Conservation (phyloP, 1,140 invertebrate species). For the Cherax destructor region DNA sequence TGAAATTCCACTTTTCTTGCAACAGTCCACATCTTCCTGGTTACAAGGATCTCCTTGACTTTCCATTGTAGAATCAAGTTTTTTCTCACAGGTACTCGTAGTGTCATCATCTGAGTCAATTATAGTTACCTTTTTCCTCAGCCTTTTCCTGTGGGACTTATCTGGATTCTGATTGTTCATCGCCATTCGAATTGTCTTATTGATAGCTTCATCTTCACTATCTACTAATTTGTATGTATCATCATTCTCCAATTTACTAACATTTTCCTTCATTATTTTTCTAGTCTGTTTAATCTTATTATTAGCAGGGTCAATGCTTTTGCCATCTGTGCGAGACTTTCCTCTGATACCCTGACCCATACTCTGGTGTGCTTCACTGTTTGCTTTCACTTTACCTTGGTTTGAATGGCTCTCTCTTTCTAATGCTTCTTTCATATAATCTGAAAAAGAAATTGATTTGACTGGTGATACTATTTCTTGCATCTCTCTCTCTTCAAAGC, state of each 20-base stretch:
- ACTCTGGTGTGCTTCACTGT: neutral
- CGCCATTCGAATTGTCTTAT: neutral
- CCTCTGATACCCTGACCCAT: neutral
- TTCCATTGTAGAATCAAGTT: neutral
- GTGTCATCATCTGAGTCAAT: constrained; percentile 28
- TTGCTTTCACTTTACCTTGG: neutral
- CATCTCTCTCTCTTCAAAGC: neutral
- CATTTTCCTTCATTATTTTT: neutral
- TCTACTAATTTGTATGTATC: neutral
- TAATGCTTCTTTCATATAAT: neutral
- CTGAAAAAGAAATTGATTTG: neutral
- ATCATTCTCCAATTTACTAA: neutral
- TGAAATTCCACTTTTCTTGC: constrained; percentile 19
- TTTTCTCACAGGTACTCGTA: neutral
- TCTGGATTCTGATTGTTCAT: neutral
- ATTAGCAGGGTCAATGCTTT: neutral
- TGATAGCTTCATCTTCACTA: neutral
- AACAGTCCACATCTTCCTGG: neutral
- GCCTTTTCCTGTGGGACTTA: neutral
- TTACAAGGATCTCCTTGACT: neutral
- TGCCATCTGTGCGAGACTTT: neutral
- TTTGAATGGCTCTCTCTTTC: neutral
- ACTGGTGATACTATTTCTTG: neutral
- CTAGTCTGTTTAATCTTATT: neutral
- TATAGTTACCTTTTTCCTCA: neutral